Base-by-base conservation (phyloP, 2,113 vertebrate species). In the Aldabrachelys gigantea region DNA sequence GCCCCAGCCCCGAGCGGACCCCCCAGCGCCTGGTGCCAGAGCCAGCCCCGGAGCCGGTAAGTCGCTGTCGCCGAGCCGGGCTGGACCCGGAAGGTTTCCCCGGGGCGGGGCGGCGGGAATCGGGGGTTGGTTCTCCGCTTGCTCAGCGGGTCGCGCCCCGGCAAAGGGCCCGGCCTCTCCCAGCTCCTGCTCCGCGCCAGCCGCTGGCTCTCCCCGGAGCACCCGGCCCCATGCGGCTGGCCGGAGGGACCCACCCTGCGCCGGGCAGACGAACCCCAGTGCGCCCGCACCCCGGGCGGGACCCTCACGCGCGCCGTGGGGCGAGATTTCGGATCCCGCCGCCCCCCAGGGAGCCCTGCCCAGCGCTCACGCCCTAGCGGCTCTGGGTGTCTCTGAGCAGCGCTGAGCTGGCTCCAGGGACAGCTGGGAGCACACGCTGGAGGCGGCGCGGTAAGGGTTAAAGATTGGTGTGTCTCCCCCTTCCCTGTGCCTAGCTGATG, bases 201-300 rank as follows among this genome's bases (percentile, higher is more conserved):
- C 49, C 54, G 19, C 84, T 81, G 92, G 13, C 17, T 89, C 78
- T 92, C 91, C 80, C 90, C 91, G 91, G 96, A 91, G 59, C 59
- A 29, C 13, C 87, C 93, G 47, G 89, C 90, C 93, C 85, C 93
- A 89, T 81, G 93, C 96, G 91, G 95, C 79, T 93, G 95, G 97
- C 91, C 91, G 81, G 80, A 93, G 81, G 35, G 80, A 88, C 92
- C 92, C 84, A 2, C 75, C 92, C 87, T 93, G 57, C 57, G 62
- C 62, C 62, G 31, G 62, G 62, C 13, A 65, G 62, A 35, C 3
- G 57, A 62, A 6, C 56, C 25, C 19, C 41, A 11, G 41, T 57
- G 44, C 27, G 31, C 22, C 50, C 38, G 17, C 41, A 29, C 27
- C 12, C n/a, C 19, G 53, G 41, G 29, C 49, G 50, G 80, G 80